Evolutionary conservation across 2,797 vertebrate genomes (phyloP), one percentile per base, ranked within the genome.

Genomic region (Fistularia tabacaria): DNA sequence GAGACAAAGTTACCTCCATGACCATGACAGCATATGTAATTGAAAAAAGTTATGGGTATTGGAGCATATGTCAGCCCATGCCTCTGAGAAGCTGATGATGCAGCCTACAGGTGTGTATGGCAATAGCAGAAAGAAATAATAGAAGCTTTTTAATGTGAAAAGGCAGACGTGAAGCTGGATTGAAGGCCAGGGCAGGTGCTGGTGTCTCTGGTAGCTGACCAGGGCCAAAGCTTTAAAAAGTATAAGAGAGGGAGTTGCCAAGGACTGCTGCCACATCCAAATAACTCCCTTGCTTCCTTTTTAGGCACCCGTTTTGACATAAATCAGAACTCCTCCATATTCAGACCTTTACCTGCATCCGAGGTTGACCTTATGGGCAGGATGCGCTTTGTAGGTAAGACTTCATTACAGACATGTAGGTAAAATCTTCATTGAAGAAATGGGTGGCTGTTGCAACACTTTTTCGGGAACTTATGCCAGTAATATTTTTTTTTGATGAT

Each of bases 301-400:
- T 10, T 65, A 92, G 91, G 36, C 64, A 90, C 71, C 58, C 82
- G 46, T 10, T 90, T 85, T 71, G 84, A 90, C 76, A 59, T 82
- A 1, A 71, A 72, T 88, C 93, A 91, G 64, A 94, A 93, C 75
- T 85, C 79, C 41, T 93, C 94, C 59, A 88, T 95, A 81, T 98
- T 98, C 87, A 94, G 93, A 57, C 84, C 92, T 51, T 65, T 88
- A 70, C 97, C 97, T 65, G 88, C 90, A n/a, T 94, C 93, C 73
- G 92, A 97, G 7, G 86, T 94, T 0, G 96, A 99, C 83, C 77
- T 88, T 71, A 88, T 91, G 84, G 97, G 97, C 67, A 95, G 93
- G 64, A 91, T 90, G 38, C 93, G 96, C 59, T 98, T 90, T 64
- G 78, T 86, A 84, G 96, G 97, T 98, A 91, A 68, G 82, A 49